Evolutionary conservation across 2,888 invertebrate genomes (phyloP).

Genomic region (Heliconius sara): DNA sequence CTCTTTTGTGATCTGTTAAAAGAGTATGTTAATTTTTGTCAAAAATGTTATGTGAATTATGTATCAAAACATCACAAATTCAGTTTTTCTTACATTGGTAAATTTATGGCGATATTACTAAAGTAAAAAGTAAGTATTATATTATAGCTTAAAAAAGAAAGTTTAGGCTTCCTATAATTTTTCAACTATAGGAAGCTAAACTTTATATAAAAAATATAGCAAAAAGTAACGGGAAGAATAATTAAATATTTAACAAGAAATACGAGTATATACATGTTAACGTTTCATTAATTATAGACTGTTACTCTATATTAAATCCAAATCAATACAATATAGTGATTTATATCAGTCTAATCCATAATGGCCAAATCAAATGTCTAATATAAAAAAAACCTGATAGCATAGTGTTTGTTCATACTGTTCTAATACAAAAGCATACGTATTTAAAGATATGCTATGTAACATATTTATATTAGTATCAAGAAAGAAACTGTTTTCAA

Average conservation of each 20-base stretch:
- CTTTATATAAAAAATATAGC: background rate
- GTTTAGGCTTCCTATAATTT: too few species aligned
- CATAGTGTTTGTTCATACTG: background rate
- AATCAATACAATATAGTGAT: too few species aligned
- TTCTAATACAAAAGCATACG: background rate
- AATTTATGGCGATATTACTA: background rate
- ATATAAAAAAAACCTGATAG: background rate
- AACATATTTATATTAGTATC: background rate
- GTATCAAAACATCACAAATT: too few species aligned
- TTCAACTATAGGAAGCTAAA: too few species aligned
- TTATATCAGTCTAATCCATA: too few species aligned
- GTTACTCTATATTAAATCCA: too few species aligned
- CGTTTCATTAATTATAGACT: too few species aligned
- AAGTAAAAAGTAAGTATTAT: background rate
- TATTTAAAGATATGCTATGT: background rate
- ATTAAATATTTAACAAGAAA: background rate
- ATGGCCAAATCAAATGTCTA: background rate
- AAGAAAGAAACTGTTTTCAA: background rate
- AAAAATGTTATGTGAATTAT: background rate
- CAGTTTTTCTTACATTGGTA: too few species aligned
- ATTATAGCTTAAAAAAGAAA: too few species aligned
- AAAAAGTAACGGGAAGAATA: background rate
- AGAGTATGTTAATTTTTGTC: conserved; percentile 25
- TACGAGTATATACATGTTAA: too few species aligned
- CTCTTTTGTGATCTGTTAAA: conserved; percentile 72